phyloP scores from a whole-genome alignment of 2,113 vertebrate genomes.

The Anas platyrhynchos region DNA sequence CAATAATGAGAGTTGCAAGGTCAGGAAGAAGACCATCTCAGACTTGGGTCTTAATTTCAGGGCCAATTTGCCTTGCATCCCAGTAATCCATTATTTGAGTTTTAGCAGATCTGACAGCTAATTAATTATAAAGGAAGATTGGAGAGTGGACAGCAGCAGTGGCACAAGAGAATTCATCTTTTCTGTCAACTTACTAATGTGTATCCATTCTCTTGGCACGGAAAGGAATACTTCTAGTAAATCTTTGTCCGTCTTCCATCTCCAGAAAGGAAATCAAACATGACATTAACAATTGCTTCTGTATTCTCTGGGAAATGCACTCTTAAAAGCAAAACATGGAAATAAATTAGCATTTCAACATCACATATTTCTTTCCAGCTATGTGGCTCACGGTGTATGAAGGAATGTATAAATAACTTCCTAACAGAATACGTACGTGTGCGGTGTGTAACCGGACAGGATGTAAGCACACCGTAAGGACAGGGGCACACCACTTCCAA shows the following conservation, averaged over 20 bases:
- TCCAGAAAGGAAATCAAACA: slow-evolving; percentile 76
- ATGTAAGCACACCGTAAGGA: fast-evolving
- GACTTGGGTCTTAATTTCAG: slow-evolving; percentile 76
- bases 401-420: not conserved
- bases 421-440: fast-evolving
- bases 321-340: slow-evolving; percentile 43
- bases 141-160: slow-evolving; percentile 58
- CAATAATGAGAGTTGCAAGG: slow-evolving; percentile 74
- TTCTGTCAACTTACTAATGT: slow-evolving; percentile 63
- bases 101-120: slow-evolving; percentile 79
- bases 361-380: not conserved
- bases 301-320: slow-evolving; percentile 55
- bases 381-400: fast-evolving
- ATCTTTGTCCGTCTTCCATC: slow-evolving; percentile 69
- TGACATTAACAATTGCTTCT: slow-evolving; percentile 74
- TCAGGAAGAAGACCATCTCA: slow-evolving; percentile 57
- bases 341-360: slow-evolving; percentile 35
- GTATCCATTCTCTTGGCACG: slow-evolving; percentile 26
- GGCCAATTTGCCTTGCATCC: slow-evolving; percentile 69
- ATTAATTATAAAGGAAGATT: slow-evolving; percentile 78
- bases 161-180: slow-evolving; percentile 70
- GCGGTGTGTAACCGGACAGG: fast-evolving
- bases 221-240: slow-evolving; percentile 61
- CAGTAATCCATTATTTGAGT: slow-evolving; percentile 40
- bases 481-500: fast-evolving